Evolutionary conservation across 1,140 invertebrate species (phyloP).

Genomic region (Drosophila navojoa): DNA sequence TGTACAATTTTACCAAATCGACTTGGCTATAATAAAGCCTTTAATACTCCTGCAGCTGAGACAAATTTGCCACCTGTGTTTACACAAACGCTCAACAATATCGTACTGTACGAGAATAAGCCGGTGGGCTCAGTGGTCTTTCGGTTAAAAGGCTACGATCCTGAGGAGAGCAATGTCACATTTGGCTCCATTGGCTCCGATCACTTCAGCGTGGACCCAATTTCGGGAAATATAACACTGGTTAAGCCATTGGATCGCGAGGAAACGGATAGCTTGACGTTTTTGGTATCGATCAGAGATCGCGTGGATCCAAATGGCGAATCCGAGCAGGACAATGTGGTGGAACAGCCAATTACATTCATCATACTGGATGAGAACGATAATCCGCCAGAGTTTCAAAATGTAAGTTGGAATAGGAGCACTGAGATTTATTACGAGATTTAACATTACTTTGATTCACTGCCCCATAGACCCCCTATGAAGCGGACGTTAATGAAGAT

Average conservation of each 20-base stretch:
- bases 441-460: neutral
- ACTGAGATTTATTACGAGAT: neutral
- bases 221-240: constrained; percentile 91
- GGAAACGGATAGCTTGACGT: constrained; percentile 85
- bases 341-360: constrained; percentile 90
- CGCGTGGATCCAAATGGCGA: constrained; percentile 87
- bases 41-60: constrained; percentile 33
- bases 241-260: constrained; percentile 92
- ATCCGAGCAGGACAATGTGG: constrained; percentile 89
- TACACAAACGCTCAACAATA: constrained; percentile 89
- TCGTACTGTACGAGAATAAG: constrained; percentile 90
- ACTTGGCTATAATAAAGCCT: neutral
- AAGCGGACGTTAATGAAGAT: constrained; percentile 91
- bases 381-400: constrained; percentile 92
- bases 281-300: constrained; percentile 85
- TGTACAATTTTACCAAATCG: neutral
- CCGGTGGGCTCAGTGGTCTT: constrained; percentile 91
- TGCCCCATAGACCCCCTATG: constrained; percentile 88
- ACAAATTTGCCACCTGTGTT: constrained; percentile 88
- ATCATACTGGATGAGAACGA: constrained; percentile 95
- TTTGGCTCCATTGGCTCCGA: constrained; percentile 93
- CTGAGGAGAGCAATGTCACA: constrained; percentile 88
- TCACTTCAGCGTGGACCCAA: constrained; percentile 89
- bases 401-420: constrained; percentile 84
- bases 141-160: constrained; percentile 90